These are phyloP conservation scores for Sylvietta virens DNA, from an alignment of 2,113 vertebrate genomes.

Conservation along the genomic window DNA sequence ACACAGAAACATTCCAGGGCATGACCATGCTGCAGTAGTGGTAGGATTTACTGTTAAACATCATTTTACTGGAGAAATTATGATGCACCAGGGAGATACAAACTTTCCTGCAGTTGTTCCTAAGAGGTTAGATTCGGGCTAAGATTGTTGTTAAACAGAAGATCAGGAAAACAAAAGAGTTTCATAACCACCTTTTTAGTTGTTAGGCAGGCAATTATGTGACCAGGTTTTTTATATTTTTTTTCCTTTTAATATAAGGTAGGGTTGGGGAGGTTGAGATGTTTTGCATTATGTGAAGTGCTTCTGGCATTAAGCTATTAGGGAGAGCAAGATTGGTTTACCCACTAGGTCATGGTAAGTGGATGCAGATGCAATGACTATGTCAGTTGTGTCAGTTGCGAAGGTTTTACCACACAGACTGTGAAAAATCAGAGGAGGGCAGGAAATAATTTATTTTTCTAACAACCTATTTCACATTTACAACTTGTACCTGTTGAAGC, in stretches of 20 bases:
- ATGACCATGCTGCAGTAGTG: neutral
- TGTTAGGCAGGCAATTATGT: neutral
- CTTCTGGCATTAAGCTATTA: constrained; percentile 49
- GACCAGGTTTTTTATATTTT: neutral
- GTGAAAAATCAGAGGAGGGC: constrained; percentile 59
- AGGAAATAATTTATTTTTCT: constrained; percentile 69
- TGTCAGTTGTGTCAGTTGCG: constrained; percentile 27
- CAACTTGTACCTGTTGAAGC: constrained; percentile 58
- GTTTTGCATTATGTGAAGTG: constrained; percentile 44
- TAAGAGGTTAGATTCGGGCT: neutral
- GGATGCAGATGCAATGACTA: constrained; percentile 52
- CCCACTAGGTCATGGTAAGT: constrained; percentile 32
- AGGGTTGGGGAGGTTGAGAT: constrained; percentile 1
- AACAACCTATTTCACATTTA: constrained; percentile 57
- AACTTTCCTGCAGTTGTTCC: neutral
- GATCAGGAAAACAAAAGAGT: constrained; percentile 27
- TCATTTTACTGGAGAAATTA: constrained; percentile 7
- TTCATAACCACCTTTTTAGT: constrained; percentile 30
- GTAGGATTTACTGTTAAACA: neutral
- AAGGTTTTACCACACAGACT: constrained; percentile 57
- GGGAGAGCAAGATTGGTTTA: neutral
- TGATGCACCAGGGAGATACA: neutral
- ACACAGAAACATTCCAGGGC: neutral
- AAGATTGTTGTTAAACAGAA: constrained; percentile 28
- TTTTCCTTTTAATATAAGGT: constrained; percentile 15